phyloP scores from a whole-genome alignment of 2,888 invertebrate genomes.

The Drosophila paranaensis region DNA sequence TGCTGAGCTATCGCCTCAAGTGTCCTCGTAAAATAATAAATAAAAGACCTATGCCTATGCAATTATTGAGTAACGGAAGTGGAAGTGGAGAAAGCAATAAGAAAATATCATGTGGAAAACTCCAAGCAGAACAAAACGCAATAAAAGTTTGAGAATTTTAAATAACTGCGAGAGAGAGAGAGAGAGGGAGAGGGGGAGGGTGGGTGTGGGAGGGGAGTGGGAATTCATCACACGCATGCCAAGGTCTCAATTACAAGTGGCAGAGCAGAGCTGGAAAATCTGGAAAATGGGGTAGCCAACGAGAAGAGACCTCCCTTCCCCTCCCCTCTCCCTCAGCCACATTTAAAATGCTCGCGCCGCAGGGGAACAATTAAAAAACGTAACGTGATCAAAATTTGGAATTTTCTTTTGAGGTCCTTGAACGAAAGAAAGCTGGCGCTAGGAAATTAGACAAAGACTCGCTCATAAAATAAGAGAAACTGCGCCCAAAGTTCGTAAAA shows the following conservation, averaged over 20 bases:
- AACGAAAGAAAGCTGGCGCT: constrained; percentile 46
- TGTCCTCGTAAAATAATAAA: constrained; percentile 39
- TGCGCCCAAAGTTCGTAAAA: constrained; percentile 78
- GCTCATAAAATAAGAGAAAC: constrained; percentile 77
- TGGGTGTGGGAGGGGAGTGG: not conserved
- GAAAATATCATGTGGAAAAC: constrained; percentile 38
- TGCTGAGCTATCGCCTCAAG: constrained; percentile 44
- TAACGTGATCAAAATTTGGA: constrained; percentile 80
- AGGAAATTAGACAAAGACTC: constrained; percentile 74
- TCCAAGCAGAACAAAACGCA: constrained; percentile 49
- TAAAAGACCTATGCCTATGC: constrained; percentile 28
- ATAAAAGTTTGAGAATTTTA: constrained; percentile 69
- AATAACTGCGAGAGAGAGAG: constrained; percentile 18
- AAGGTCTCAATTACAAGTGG: constrained; percentile 67
- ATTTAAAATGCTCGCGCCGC: constrained; percentile 73
- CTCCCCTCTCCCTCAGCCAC: not conserved
- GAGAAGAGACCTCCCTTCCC: not conserved
- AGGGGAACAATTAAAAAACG: constrained; percentile 80
- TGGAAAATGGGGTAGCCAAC: constrained; percentile 4
- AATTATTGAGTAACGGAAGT: constrained; percentile 35
- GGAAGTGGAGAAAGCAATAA: constrained; percentile 20
- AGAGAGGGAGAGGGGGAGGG: not conserved
- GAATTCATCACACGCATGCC: constrained; percentile 49
- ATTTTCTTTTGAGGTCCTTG: constrained; percentile 75
- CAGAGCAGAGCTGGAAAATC: constrained; percentile 8